Evolutionary conservation across 2,797 vertebrate genomes (phyloP).

Genomic region (Danio aesculapii): DNA sequence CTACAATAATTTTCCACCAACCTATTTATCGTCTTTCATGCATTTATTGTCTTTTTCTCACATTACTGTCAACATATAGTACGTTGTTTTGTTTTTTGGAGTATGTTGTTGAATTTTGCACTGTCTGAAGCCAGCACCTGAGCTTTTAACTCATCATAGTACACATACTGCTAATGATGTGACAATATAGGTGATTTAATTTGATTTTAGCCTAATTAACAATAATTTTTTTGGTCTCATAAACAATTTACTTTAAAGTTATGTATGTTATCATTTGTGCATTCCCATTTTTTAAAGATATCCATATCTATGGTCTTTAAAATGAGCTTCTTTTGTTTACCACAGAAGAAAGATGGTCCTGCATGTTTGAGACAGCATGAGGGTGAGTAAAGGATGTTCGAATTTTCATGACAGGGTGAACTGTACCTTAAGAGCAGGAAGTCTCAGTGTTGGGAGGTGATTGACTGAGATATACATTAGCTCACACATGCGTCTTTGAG

Average conservation of each 20-base stretch:
- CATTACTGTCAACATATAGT: too few species aligned
- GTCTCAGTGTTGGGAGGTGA: constrained; percentile 60
- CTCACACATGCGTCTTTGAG: constrained; percentile 68
- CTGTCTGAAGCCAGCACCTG: too few species aligned
- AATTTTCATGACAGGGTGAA: constrained; percentile 53
- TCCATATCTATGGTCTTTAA: background rate
- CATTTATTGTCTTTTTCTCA: too few species aligned
- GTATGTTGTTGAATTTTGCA: too few species aligned
- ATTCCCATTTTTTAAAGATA: background rate
- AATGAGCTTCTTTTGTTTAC: background rate
- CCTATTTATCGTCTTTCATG: too few species aligned
- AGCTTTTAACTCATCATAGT: too few species aligned
- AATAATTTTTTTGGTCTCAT: background rate
- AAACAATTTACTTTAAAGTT: too few species aligned
- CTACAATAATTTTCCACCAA: too few species aligned
- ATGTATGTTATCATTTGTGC: too few species aligned
- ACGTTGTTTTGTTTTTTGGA: too few species aligned
- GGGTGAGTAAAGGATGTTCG: background rate
- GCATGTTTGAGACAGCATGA: background rate
- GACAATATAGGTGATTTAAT: too few species aligned
- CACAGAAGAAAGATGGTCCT: background rate
- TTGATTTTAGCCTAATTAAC: background rate
- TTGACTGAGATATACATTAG: constrained; percentile 68
- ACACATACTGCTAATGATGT: too few species aligned
- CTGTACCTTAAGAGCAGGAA: constrained; percentile 63